Evolutionary conservation across 2,113 vertebrate species (phyloP), one percentile per base, ranked within the genome.

Genomic region (Columba janthina): DNA sequence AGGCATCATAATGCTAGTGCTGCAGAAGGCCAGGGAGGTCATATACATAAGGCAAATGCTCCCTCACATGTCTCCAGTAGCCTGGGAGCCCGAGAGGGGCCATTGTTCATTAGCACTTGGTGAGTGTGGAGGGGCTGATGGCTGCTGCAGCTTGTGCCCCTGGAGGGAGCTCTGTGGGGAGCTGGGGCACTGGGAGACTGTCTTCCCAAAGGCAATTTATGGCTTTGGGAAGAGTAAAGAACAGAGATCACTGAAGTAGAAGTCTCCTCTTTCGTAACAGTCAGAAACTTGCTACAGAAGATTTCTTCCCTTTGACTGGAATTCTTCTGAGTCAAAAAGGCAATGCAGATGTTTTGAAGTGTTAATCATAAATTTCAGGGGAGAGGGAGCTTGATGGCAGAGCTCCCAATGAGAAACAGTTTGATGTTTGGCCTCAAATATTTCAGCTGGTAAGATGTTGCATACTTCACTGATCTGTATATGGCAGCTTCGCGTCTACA

Each of bases 361-460:
- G 91, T 85, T 97, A 91, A 96, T 96, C 90, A 93, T 80, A 85
- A 93, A 15, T 96, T 91, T 73, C 87, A 89, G n/a, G 93, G 78
- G 66, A 88, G 70, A 85, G 21, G 19, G 72, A 91, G 34, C 75
- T 90, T 71, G 71, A 82, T 67, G 91, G 79, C 89, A 90, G 65
- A 77, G 60, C 5, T 96, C 89, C 64, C 58, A 60, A 24, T 90
- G 67, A 97, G 79, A 80, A 96, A 97, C 34, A 7, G 50, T 25
- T 93, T 66, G 25, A 71, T 42, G 3, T 85, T 91, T 91, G 77
- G 66, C 71, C 82, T 94, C 89, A 85, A 85, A 54, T 93, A 91
- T 94, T 96, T 94, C 71, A 77, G 67, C 67, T 89, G 81, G 81
- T 89, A 54, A 92, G 89, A 64, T 75, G 71, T 56, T 29, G 19